Evolutionary conservation across 2,113 vertebrate genomes (phyloP), one percentile per base, ranked within the genome.

Genomic region (Glaucidium brasilianum): DNA sequence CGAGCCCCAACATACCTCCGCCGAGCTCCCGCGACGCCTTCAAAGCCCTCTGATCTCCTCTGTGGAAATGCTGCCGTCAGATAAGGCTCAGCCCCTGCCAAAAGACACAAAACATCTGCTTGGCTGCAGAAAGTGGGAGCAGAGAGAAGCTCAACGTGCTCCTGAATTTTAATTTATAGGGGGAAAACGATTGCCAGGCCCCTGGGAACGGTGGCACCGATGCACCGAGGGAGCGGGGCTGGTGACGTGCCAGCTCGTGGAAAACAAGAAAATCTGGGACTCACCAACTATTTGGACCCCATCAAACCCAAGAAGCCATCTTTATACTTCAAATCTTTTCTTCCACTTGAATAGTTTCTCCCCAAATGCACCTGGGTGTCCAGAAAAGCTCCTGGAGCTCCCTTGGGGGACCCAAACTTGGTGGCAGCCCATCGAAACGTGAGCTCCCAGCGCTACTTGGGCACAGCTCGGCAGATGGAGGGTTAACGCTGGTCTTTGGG

Each of bases 211-310:
- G 17, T 45, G 82, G 32, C 56, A 32, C 10, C 0, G 1, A 13
- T 1, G 41, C 20, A 13, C 0, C 4, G 17, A 78, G 27, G 41
- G 32, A 75, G 37, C 1, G 0, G 66, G 52, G 27, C 12, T 2
- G 1, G 27, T 0, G 0, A 14, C 10, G 60, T 16, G 6, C n/a
- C 64, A 56, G 19, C 6, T 73, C 3, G 0, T 37, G 53, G 58
- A 11, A n/a, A 49, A 30, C 62, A 47, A 3, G 10, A 39, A 67
- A 73, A 55, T 8, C 34, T 9, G 68, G 45, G 55, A 6, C 9
- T 47, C 6, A 68, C 6, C 53, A 15, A 12, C n/a, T 4, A 3
- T 27, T 58, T 41, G 69, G 68, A 27, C 4, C 6, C 13, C 19
- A 13, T 1, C 2, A 1, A 15, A 88, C 83, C 27, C 14, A 35